Evolutionary conservation across 1,140 invertebrate genomes (phyloP).

Genomic region (Drosophila elegans): DNA sequence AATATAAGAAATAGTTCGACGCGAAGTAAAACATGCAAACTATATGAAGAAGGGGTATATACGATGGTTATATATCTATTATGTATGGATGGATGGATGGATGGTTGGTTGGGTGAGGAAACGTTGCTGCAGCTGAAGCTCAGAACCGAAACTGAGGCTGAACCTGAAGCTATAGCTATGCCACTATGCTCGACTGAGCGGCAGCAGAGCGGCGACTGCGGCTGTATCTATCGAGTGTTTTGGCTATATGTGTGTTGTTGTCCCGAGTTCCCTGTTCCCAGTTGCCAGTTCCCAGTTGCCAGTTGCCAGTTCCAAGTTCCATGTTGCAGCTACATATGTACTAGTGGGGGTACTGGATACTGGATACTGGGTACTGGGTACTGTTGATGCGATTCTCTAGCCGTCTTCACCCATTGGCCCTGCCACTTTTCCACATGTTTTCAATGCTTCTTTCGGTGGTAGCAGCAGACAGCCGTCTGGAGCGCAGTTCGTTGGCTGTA

Average conservation of each 20-base stretch:
- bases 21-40: slow-evolving; percentile 23
- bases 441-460: slow-evolving; percentile 54
- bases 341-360: slow-evolving; percentile 46
- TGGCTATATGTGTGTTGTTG: slow-evolving; percentile 75
- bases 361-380: slow-evolving; percentile 2
- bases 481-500: slow-evolving; percentile 84
- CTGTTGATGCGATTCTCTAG: slow-evolving; percentile 23
- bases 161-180: slow-evolving; percentile 42
- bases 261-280: slow-evolving; percentile 47
- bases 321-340: slow-evolving; percentile 62
- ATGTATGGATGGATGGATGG: slow-evolving; percentile 18
- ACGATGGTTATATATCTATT: slow-evolving; percentile 8
- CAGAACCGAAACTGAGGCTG: slow-evolving; percentile 69
- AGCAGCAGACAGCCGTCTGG: slow-evolving; percentile 58
- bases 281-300: slow-evolving; percentile 29
- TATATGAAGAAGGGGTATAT: slow-evolving; percentile 15
- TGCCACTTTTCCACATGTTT: slow-evolving; percentile 70
- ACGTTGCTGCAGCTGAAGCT: slow-evolving; percentile 69
- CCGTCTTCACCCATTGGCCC: slow-evolving; percentile 77
- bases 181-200: slow-evolving; percentile 34
- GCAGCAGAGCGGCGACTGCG: slow-evolving; percentile 35
- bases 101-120: slow-evolving; percentile 40
- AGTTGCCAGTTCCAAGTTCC: slow-evolving; percentile 23
- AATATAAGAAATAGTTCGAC: slow-evolving; percentile 27
- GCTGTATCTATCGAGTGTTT: slow-evolving; percentile 80